Base-by-base conservation (phyloP, 2,797 vertebrate species). In the Scolopax rusticola region DNA sequence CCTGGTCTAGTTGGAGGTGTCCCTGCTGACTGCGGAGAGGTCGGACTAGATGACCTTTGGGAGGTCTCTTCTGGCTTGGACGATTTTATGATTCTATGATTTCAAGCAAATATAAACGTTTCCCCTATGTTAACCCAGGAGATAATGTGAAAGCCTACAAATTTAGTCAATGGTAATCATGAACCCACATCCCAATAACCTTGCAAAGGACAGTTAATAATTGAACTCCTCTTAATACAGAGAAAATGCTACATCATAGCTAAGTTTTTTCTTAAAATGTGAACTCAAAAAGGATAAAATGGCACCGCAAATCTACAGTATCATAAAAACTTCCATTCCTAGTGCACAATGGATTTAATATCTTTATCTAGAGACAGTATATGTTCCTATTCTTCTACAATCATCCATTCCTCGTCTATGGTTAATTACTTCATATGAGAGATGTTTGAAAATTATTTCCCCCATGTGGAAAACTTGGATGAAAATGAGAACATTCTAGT, bases 401-500 rank as follows among this genome's bases (percentile, higher is more conserved):
- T 77, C 56, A 85, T 57, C 81, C 50, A 71, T 76, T 91, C 77
- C 68, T 88, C 15, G 2, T 78, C 85, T 53, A 51, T 53, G 60
- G 78, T 92, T 95, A 97, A 96, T 96, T 93, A 96, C 84, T 78
- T 87, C 68, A 70, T 77, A 93, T 33, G 64, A 95, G 68, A 93
- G 41, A 79, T 78, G 47, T 71, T 85, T 95, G 69, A 95, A 94
- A 96, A 94, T 89, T 90, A 95, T 87, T 89, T 94, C 68, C 21
- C 91, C 67, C 74, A 40, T 74, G 77, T 94, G 93, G 77, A 87
- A 95, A 93, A 93, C 69, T 84, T 89, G 88, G 87, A 91, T 83
- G 53, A 89, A 96, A 95, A 96, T 75, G 70, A 95, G 95, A 95
- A 96, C 76, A 76, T 89, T 95, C 53, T 80, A 68, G 68, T 94